Conservation (phyloP, 2,888 invertebrate species). For the Melitaea athalia region DNA sequence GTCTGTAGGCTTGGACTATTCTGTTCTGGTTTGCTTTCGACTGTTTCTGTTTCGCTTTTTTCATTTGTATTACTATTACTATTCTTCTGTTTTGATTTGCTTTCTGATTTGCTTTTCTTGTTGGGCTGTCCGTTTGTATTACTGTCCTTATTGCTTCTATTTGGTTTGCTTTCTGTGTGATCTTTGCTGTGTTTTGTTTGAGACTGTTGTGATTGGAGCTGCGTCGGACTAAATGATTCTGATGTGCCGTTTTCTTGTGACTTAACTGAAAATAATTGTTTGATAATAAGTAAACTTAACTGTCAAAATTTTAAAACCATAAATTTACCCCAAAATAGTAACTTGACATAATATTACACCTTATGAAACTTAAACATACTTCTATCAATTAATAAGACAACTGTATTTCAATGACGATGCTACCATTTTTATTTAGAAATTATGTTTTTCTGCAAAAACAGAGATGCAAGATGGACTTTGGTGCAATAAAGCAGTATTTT, state of each 20-base stretch:
- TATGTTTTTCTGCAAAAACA: not conserved
- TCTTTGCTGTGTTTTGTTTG: conserved; percentile 77
- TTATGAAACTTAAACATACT: no score
- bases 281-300: not conserved
- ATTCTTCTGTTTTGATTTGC: conserved; percentile 72
- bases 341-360: no score
- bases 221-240: conserved; percentile 77
- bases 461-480: not conserved
- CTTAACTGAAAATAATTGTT: conserved; percentile 59
- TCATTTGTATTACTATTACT: conserved; percentile 69
- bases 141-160: conserved; percentile 68
- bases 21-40: conserved; percentile 44
- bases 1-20: conserved; percentile 41
- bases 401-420: no score
- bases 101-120: conserved; percentile 74
- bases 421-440: no score
- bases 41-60: conserved; percentile 57
- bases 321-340: no score
- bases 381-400: no score
- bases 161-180: conserved; percentile 68
- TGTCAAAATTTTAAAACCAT: not conserved
- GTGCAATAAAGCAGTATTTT: no score
- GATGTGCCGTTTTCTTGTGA: conserved; percentile 80
- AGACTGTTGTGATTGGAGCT: conserved; percentile 62
- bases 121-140: conserved; percentile 70